These are phyloP conservation scores for Lepilemur septentrionalis DNA, from an alignment of 2,797 vertebrate genomes.

Conservation along the genomic window DNA sequence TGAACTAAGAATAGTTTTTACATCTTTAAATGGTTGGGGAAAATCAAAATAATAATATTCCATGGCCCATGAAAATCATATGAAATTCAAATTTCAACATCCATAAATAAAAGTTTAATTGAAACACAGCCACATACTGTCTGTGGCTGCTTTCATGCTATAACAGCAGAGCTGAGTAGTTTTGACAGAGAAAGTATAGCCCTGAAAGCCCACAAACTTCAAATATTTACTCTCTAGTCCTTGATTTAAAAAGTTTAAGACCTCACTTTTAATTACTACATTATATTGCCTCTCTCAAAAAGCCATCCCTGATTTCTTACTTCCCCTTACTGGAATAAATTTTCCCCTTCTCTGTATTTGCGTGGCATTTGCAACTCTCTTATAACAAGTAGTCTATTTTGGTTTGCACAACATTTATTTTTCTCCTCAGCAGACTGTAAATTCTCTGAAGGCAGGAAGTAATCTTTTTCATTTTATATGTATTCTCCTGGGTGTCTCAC, in stretches of 20 bases:
- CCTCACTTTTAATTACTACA: not conserved
- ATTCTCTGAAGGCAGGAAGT: constrained; percentile 20
- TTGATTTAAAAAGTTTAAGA: constrained; percentile 1
- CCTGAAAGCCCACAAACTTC: not conserved
- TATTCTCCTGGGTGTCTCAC: not conserved
- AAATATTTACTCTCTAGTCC: not conserved
- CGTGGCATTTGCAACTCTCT: not conserved
- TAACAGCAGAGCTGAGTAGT: not conserved
- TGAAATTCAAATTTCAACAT: constrained; percentile 10
- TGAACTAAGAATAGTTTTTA: not conserved
- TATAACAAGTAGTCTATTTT: not conserved
- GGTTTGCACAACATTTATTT: not conserved
- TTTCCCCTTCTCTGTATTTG: not conserved
- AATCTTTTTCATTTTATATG: constrained; percentile 5
- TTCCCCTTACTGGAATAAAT: not conserved
- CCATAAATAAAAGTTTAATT: not conserved
- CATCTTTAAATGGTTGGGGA: not conserved
- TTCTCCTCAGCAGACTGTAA: not conserved
- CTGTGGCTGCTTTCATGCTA: not conserved
- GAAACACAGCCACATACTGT: not conserved
- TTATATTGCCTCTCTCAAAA: not conserved
- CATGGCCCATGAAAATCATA: not conserved
- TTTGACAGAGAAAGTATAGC: not conserved
- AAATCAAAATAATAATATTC: not conserved
- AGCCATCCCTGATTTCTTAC: not conserved